Evolutionary conservation across 2,113 vertebrate species (phyloP).

Genomic region (Lepidothrix coronata): DNA sequence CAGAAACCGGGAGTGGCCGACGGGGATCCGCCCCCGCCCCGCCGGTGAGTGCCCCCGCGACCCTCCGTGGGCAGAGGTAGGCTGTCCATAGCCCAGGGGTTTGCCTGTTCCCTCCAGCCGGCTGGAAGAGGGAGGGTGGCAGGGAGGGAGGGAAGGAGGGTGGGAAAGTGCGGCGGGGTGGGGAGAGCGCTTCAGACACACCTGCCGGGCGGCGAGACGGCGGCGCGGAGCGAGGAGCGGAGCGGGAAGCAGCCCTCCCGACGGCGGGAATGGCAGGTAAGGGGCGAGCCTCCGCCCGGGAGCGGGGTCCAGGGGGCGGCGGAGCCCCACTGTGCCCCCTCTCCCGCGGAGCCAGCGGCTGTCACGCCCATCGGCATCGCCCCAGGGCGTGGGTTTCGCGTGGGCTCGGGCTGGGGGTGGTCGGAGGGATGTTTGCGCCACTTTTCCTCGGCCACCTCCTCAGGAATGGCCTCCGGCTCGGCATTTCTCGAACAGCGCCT

Average conservation of each 20-base stretch:
- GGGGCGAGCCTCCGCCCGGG: not conserved
- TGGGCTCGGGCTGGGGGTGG: not conserved
- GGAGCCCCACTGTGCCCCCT: not conserved
- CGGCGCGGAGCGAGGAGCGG: not conserved
- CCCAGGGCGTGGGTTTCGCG: not conserved
- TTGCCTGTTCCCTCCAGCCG: not conserved
- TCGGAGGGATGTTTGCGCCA: not conserved
- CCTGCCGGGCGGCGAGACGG: slow-evolving; percentile 2
- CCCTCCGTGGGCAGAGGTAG: not conserved
- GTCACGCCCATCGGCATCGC: not conserved
- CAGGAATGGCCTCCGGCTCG: not conserved
- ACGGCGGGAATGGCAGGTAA: slow-evolving; percentile 23
- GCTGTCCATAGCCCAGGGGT: not conserved
- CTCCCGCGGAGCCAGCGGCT: not conserved
- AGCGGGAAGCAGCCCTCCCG: not conserved
- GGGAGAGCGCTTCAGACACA: not conserved
- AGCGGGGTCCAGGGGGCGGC: not conserved
- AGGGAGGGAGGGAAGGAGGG: not conserved
- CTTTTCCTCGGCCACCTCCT: not conserved
- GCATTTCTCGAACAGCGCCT: not conserved
- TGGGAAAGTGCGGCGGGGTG: not conserved
- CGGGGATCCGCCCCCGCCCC: not conserved
- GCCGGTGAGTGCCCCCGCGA: not conserved
- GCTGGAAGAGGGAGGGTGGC: not conserved
- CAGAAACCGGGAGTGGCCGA: not conserved